These are phyloP conservation scores for Aphis gossypii DNA, from an alignment of 1,140 invertebrate genomes.

Conservation along the genomic window DNA sequence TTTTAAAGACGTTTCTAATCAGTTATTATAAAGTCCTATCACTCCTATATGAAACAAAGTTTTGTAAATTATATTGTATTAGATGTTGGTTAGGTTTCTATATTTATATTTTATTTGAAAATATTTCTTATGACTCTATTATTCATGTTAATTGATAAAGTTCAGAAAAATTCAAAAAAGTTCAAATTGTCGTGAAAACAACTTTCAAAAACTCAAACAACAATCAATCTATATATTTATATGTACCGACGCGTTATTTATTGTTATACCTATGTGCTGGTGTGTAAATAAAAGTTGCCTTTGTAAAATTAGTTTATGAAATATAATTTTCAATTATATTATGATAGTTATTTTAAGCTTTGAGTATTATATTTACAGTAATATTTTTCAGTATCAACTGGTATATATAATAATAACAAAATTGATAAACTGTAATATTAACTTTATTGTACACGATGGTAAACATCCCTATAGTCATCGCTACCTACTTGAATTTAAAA, in stretches of 20 bases:
- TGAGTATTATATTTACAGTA: not conserved
- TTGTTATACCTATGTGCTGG: not conserved
- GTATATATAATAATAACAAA: not conserved
- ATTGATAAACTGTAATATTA: not conserved
- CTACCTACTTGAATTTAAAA: not conserved
- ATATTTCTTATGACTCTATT: not conserved
- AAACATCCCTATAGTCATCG: not conserved
- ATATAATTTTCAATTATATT: not conserved
- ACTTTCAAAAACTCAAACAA: slow-evolving; percentile 11
- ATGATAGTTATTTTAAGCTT: slow-evolving; percentile 15
- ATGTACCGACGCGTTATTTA: not conserved
- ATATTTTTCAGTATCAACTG: not conserved
- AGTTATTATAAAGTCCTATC: no score
- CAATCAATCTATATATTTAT: not conserved
- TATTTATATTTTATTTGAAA: not conserved
- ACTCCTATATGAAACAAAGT: no score
- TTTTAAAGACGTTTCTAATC: no score
- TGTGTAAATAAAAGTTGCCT: not conserved
- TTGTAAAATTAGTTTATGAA: not conserved
- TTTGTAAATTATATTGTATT: no score
- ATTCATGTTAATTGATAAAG: not conserved
- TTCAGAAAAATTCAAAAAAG: not conserved
- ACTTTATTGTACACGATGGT: not conserved
- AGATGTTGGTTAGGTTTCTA: not conserved
- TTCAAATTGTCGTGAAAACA: not conserved